Evolutionary conservation across 2,888 invertebrate genomes (phyloP), one percentile per base, ranked within the genome.

Genomic region (Dicycla oo): DNA sequence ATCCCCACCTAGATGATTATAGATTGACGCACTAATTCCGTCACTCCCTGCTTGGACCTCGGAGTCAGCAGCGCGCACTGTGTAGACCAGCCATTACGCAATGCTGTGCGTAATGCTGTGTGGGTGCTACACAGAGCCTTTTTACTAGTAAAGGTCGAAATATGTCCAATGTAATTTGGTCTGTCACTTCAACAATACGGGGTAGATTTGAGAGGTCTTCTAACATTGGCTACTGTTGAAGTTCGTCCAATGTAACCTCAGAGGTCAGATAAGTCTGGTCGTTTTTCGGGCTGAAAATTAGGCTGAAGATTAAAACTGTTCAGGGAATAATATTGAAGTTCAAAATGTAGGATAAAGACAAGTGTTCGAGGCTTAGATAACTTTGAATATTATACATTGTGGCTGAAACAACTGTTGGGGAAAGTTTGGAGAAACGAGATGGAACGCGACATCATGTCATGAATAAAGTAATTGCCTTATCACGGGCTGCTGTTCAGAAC

Each of bases 271-370:
- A 34, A 73, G 2, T 34, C 20, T 43, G 47, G 54, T n/a, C 57
- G n/a, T 2, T 2, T 34, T 38, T 13, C 18, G 49, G 20, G 8
- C 64, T 60, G 7, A 47, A 43, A 71, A 63, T 71, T 40, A 58
- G 45, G 13, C 18, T 53, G 11, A n/a, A 47, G 57, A 58, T 68
- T 40, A 63, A 45, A 53, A 68, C 47, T 63, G 13, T 61, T 40
- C 13, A 18, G 62, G 57, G 69, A 69, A 68, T 62, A 64, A 54
- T 65, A 60, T 54, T 26, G 4, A 57, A 38, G 26, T 57, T 45
- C 3, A 30, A 30, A 38, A 38, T n/a, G 3, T 18, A 26, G 6
- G n/a, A 43, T 58, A 47, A n/a, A n/a, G 38, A 8, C 30, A 30
- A 49, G 56, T 47, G 47, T 18, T 53, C 10, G 47, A 49, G 56